Conservation (phyloP, 2,113 vertebrate species). For the Glareola pratincola region DNA sequence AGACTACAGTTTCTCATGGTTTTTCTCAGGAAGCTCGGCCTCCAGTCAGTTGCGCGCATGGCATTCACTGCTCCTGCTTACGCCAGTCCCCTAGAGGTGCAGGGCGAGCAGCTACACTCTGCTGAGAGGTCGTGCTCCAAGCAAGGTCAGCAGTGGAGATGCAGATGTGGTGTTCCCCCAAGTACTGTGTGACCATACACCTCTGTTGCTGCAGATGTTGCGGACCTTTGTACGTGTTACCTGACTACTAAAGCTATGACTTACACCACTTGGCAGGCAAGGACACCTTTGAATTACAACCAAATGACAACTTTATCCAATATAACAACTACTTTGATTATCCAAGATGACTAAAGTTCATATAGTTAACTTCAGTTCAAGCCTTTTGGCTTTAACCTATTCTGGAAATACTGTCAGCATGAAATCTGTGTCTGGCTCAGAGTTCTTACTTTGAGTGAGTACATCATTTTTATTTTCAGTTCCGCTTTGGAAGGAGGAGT, state of each 20-base stretch:
- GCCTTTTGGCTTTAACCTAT: neutral
- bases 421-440: neutral
- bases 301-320: neutral
- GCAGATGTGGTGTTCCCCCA: neutral
- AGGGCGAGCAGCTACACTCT: neutral
- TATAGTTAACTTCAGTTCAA: neutral
- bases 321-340: neutral
- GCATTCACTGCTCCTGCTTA: neutral
- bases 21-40: neutral
- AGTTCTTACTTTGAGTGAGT: neutral
- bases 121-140: neutral
- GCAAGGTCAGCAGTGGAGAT: neutral
- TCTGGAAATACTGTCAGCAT: neutral
- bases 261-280: neutral
- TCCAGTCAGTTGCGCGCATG: neutral
- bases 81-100: neutral
- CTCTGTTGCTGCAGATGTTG: neutral
- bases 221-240: accelerated
- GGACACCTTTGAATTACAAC: neutral
- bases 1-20: neutral
- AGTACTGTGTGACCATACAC: neutral
- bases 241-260: neutral
- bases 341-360: neutral
- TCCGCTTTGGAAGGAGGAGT: neutral
- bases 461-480: neutral